Evolutionary conservation across 1,140 invertebrate genomes (phyloP).

Genomic region (Apis mellifera): Amel_HAv3.1 CM009940.2:9893001-9893500

Average conservation of each 20-base stretch:
- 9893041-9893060: conserved; percentile 38
- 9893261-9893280: neutral
- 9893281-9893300: neutral
- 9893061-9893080: conserved; percentile 38
- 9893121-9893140: neutral
- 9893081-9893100: neutral
- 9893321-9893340: neutral
- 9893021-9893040: conserved; percentile 44
- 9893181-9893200: neutral
- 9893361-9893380: neutral
- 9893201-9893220: neutral
- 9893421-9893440: neutral
- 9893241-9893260: neutral
- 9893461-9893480: neutral
- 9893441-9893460: neutral
- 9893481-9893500: too few species aligned
- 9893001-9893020: neutral
- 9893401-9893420: neutral
- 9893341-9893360: neutral
- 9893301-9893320: neutral
- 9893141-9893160: neutral
- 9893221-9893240: neutral
- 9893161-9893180: too few species aligned
- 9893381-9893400: conserved; percentile 4
- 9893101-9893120: neutral